These are phyloP conservation scores for Lepus oiostolus DNA, from an alignment of 2,797 vertebrate genomes.

Conservation along the genomic window DNA sequence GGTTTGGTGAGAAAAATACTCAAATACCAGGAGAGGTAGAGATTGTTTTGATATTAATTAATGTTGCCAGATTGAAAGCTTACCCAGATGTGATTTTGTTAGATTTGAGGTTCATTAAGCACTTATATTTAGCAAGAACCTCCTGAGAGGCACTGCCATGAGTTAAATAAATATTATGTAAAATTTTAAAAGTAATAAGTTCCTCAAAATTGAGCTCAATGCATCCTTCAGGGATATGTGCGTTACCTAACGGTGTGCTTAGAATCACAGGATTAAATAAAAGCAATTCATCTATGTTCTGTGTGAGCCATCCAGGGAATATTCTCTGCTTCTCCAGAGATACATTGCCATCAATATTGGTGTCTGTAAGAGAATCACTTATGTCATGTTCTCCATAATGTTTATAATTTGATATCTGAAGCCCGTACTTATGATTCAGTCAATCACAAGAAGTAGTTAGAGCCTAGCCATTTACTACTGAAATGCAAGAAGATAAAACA, in stretches of 20 bases:
- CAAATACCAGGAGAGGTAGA: constrained; percentile 67
- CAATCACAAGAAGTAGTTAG: constrained; percentile 23
- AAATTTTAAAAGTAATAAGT: constrained; percentile 78
- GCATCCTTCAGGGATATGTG: neutral
- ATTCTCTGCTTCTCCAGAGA: neutral
- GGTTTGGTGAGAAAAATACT: neutral
- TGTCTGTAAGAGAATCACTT: constrained; percentile 19
- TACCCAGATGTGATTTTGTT: constrained; percentile 79
- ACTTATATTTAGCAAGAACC: constrained; percentile 83
- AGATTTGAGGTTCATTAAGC: constrained; percentile 85
- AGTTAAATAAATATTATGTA: constrained; percentile 84
- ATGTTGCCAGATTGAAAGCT: constrained; percentile 84
- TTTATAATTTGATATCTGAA: neutral
- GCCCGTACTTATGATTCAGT: neutral
- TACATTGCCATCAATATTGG: neutral
- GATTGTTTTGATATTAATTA: constrained; percentile 85
- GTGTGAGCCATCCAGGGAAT: neutral
- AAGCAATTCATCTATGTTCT: neutral
- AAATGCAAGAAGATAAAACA: constrained; percentile 30
- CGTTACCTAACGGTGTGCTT: neutral
- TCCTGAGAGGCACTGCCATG: constrained; percentile 82
- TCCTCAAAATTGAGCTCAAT: constrained; percentile 58
- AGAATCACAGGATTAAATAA: neutral
- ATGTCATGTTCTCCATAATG: neutral
- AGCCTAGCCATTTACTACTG: neutral